These are phyloP conservation scores for Anguilla pacifica DNA, from an alignment of 2,797 vertebrate genomes.

Conservation along the genomic window DNA sequence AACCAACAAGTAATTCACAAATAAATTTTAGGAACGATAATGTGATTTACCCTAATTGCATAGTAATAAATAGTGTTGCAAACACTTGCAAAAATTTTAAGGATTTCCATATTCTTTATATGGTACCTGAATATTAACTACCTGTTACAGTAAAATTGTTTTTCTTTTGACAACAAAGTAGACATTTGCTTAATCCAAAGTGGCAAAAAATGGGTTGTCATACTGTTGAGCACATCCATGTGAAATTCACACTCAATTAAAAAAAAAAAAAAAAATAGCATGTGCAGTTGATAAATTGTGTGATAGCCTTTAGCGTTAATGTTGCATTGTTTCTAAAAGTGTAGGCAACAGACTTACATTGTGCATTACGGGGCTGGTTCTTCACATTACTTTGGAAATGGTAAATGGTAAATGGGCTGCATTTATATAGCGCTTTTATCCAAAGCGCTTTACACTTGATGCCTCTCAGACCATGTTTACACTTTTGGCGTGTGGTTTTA, in stretches of 20 bases:
- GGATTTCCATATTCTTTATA: background rate
- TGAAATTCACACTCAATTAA: background rate
- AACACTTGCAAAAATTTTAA: background rate
- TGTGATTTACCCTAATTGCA: background rate
- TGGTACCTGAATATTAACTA: background rate
- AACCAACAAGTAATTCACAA: background rate
- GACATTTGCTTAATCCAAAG: background rate
- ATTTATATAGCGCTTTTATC: too few species aligned
- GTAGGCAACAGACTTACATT: background rate
- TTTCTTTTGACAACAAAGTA: background rate
- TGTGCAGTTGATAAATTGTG: background rate
- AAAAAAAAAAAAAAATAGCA: background rate
- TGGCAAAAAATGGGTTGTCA: background rate
- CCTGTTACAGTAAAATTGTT: background rate
- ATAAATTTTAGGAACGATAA: background rate
- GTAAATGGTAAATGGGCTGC: too few species aligned
- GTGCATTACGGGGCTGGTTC: background rate
- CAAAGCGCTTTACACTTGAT: too few species aligned
- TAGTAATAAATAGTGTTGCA: background rate
- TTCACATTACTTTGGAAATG: background rate
- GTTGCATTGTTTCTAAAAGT: background rate
- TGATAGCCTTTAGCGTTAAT: background rate
- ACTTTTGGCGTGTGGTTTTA: too few species aligned
- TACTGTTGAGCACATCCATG: background rate
- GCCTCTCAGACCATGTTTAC: too few species aligned